phyloP scores from a whole-genome alignment of 2,113 vertebrate species.

The Girardinichthys multiradiatus region DNA sequence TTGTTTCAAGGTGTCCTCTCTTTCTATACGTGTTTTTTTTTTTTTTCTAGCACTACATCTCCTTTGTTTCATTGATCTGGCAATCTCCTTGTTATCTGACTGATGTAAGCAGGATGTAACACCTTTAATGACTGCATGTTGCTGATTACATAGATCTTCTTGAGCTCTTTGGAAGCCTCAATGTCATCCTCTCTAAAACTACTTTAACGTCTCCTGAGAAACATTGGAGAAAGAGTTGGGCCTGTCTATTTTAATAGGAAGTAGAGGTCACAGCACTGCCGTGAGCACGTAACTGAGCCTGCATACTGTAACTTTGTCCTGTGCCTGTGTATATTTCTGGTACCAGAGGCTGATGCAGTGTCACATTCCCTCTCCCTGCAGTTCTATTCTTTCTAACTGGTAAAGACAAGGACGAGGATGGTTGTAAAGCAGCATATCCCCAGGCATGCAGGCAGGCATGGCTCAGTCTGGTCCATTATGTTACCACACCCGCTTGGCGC shows the following conservation, averaged over 20 bases:
- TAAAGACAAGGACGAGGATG: slow-evolving; percentile 47
- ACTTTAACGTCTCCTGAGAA: slow-evolving; percentile 24
- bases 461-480: slow-evolving; percentile 68
- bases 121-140: slow-evolving; percentile 50
- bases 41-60: slow-evolving; percentile 2
- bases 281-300: slow-evolving; percentile 1
- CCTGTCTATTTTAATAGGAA: slow-evolving; percentile 10
- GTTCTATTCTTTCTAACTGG: slow-evolving; percentile 34
- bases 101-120: slow-evolving; percentile 70
- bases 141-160: slow-evolving; percentile 54
- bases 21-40: slow-evolving; percentile 8
- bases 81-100: slow-evolving; percentile 44
- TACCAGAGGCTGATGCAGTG: slow-evolving; percentile 11
- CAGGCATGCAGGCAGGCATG: slow-evolving; percentile 25
- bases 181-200: slow-evolving; percentile 27
- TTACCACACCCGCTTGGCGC: slow-evolving; percentile 59
- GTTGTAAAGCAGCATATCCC: slow-evolving; percentile 57
- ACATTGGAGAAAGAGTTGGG: not conserved
- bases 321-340: slow-evolving; percentile 23
- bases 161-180: slow-evolving; percentile 29
- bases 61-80: slow-evolving; percentile 13
- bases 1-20: not conserved
- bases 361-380: slow-evolving; percentile 9
- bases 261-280: not conserved
- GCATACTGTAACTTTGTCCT: slow-evolving; percentile 9